A percentile compares a stretch with the other conserved stretches of the same genome.
Evolutionary conservation across 2,113 vertebrate genomes (phyloP).

Genomic region (Caranx melampygus): DNA sequence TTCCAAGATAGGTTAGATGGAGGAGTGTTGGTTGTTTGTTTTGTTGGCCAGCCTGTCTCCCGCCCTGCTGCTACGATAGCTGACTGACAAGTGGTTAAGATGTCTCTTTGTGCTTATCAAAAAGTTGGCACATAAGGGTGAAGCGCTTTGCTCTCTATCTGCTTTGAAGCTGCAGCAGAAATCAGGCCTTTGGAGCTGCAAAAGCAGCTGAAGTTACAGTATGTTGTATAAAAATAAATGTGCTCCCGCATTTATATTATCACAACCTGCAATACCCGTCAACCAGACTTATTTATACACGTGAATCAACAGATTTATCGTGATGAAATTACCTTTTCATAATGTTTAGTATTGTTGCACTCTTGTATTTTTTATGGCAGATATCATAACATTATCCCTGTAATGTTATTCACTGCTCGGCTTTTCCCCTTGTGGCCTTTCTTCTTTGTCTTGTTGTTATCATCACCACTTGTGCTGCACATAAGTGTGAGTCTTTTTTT

Average conservation of each 20-base stretch:
- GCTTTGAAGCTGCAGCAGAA: constrained; percentile 51
- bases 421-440: neutral
- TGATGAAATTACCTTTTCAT: constrained; percentile 6
- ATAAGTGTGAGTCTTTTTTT: neutral
- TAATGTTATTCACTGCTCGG: neutral
- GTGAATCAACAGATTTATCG: neutral
- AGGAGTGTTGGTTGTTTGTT: constrained; percentile 67
- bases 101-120: constrained; percentile 77
- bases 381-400: neutral
- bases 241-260: neutral
- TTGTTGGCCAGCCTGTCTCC: constrained; percentile 69
- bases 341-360: neutral
- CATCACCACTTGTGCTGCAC: neutral
- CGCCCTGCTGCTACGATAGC: constrained; percentile 58
- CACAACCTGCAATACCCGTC: neutral
- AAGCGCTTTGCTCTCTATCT: constrained; percentile 55
- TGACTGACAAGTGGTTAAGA: constrained; percentile 78
- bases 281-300: neutral
- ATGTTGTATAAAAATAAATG: constrained; percentile 3
- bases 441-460: constrained; percentile 12
- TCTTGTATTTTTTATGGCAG: neutral
- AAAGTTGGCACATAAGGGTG: constrained; percentile 62
- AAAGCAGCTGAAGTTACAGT: constrained; percentile 26
- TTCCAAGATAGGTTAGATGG: constrained; percentile 67
- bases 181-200: constrained; percentile 28